phyloP scores from a whole-genome alignment of 2,888 invertebrate genomes.

The Bruchidius siliquastri region DNA sequence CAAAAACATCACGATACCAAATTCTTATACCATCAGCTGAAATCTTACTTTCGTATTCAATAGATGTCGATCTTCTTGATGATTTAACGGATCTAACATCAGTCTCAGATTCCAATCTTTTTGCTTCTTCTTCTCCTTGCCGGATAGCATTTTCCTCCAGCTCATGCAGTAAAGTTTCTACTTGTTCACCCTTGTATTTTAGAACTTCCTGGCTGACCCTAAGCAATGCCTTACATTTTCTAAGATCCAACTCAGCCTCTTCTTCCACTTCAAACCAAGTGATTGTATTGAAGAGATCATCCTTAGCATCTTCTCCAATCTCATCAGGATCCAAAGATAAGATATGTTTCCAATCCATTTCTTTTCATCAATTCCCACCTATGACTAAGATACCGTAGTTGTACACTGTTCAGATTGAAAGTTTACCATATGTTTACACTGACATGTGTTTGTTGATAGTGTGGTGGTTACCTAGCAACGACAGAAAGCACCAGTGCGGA shows the following conservation, averaged over 20 bases:
- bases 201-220: constrained; percentile 63
- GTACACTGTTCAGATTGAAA: background rate
- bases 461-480: background rate
- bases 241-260: constrained; percentile 53
- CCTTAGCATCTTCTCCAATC: constrained; percentile 58
- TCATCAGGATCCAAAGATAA: constrained; percentile 53
- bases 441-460: background rate
- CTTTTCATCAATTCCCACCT: background rate
- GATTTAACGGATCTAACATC: constrained; percentile 37
- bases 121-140: constrained; percentile 47
- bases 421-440: background rate
- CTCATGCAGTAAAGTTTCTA: constrained; percentile 52
- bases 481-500: background rate
- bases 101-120: constrained; percentile 35
- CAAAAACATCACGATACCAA: constrained; percentile 8
- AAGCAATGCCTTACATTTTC: constrained; percentile 55
- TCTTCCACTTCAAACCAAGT: constrained; percentile 58
- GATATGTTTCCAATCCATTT: constrained; percentile 57
- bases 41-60: constrained; percentile 39
- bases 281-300: constrained; percentile 58
- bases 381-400: background rate
- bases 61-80: constrained; percentile 36
- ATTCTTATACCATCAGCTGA: background rate
- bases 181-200: constrained; percentile 65
- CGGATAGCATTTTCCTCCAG: constrained; percentile 50